Percentiles rank a stretch among this genome's conserved stretches.
These are phyloP conservation scores for Podarcis cretensis DNA, from an alignment of 2,113 vertebrate genomes.

Conservation along the genomic window DNA sequence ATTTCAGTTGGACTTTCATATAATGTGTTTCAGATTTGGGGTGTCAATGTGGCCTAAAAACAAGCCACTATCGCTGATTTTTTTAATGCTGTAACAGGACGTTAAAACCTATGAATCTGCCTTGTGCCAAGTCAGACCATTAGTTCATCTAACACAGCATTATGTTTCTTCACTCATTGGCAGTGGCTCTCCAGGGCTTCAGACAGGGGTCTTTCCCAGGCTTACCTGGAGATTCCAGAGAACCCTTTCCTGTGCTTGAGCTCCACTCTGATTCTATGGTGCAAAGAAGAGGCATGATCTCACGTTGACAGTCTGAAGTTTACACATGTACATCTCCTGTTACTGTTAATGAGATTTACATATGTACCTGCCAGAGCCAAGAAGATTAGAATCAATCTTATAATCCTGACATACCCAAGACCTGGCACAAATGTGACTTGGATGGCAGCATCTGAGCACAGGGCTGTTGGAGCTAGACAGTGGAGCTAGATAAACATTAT, in stretches of 20 bases:
- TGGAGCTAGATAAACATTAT: not conserved
- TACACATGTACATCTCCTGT: not conserved
- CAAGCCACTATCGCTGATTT: not conserved
- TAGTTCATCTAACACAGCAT: not conserved
- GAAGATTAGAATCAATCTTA: slow-evolving; percentile 23
- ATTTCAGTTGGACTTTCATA: not conserved
- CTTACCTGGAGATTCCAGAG: not conserved
- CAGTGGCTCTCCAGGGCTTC: not conserved
- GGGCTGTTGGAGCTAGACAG: not conserved
- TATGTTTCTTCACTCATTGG: not conserved
- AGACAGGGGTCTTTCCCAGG: not conserved
- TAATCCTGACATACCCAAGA: not conserved
- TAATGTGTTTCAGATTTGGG: not conserved
- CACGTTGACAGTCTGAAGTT: not conserved
- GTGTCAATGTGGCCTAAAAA: not conserved
- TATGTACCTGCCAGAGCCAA: slow-evolving; percentile 40
- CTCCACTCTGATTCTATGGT: not conserved
- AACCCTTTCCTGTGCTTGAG: not conserved
- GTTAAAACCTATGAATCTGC: not conserved
- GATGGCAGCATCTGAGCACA: not conserved
- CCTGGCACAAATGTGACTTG: slow-evolving; percentile 10
- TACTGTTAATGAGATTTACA: slow-evolving; percentile 33
- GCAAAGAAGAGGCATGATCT: not conserved
- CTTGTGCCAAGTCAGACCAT: not conserved
- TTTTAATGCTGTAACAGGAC: not conserved